Evolutionary conservation across 2,113 vertebrate genomes (phyloP), one percentile per base, ranked within the genome.

Genomic region (Lepus europaeus): DNA sequence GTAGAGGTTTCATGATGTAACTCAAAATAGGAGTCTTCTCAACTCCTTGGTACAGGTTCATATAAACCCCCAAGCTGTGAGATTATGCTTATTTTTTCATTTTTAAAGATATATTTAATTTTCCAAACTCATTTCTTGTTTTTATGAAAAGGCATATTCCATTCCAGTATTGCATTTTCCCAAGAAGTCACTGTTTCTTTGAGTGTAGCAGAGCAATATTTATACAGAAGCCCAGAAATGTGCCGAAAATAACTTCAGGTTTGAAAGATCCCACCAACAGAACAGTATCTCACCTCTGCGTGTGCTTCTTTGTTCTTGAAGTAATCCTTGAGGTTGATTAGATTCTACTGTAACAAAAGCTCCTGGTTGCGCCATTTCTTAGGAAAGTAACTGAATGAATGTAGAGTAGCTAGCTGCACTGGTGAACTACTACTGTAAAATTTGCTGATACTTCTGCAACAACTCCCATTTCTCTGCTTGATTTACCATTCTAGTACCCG

Each of bases 381-480:
- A 64, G 90, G 69, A 29, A 73, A 94, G 31, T 56, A 64, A 14
- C 27, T 23, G 73, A 88, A 78, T 79, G 89, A 93, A 77, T 87
- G 93, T 80, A 63, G 29, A 17, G n/a, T 36, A 19, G 22, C 72
- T 36, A 19, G 22, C 72, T 49, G 12, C 19, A 33, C 36, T 59
- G 82, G 89, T 91, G 39, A 96, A 95, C 93, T 93, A 87, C 95
- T 95, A 94, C 93, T 95, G 25, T 77, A 87, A 68, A 63, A 8
- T 73, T 49, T 79, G 89, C 91, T 66, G 86, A 51, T 6, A n/a
- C 19, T 39, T 39, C 89, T 69, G 33, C 61, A 74, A 72, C 17
- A 45, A 14, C n/a, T 63, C 56, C 45, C 11, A 10, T 31, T 5
- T 87, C 76, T 39, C 45, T 36, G 9, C 27, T 22, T 27, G 12